Conservation (phyloP, 1,140 invertebrate species). For the Temnothorax nylanderi region DNA sequence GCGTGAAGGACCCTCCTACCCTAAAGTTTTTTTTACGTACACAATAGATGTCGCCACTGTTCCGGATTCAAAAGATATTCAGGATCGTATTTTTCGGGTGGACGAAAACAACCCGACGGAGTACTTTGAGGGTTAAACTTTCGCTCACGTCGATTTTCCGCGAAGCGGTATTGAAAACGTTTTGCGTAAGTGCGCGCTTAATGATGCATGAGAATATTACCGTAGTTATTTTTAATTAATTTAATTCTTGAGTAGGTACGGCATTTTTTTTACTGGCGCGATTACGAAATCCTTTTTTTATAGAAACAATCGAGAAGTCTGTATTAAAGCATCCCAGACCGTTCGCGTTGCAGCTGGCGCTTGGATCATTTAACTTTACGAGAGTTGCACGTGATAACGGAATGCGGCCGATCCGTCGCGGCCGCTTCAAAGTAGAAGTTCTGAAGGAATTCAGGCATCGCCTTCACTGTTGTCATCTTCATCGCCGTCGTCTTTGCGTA, state of each 20-base stretch:
- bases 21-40: too few species aligned
- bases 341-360: neutral
- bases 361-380: constrained; percentile 29
- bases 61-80: too few species aligned
- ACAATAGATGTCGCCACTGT: too few species aligned
- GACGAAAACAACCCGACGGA: too few species aligned
- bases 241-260: neutral
- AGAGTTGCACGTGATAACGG: constrained; percentile 18
- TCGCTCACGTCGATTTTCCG: neutral
- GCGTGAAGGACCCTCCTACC: too few species aligned
- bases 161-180: neutral
- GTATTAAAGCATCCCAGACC: constrained; percentile 13
- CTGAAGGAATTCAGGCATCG: constrained; percentile 16
- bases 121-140: too few species aligned
- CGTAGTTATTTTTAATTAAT: neutral
- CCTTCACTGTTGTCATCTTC: neutral
- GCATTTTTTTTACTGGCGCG: neutral
- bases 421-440: neutral
- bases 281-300: constrained; percentile 32
- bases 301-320: neutral
- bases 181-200: neutral
- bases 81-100: too few species aligned
- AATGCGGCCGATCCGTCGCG: neutral
- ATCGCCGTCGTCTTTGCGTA: neutral
- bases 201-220: neutral